These are phyloP conservation scores for Alfaro cultratus DNA, from an alignment of 2,797 vertebrate genomes.

Conservation along the genomic window DNA sequence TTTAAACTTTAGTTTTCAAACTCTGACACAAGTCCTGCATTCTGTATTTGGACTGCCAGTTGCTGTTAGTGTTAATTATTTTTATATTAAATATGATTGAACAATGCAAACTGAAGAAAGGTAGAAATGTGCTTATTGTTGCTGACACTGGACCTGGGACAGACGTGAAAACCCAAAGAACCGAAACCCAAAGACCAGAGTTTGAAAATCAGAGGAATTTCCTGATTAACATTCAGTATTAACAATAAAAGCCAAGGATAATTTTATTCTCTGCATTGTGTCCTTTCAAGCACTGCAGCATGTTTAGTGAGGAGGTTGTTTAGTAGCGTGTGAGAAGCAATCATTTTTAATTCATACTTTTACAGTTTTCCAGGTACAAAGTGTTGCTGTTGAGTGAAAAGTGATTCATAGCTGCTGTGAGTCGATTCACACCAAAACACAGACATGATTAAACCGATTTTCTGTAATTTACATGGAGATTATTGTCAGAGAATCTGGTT, in stretches of 20 bases:
- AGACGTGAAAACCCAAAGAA: not conserved
- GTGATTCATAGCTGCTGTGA: not conserved
- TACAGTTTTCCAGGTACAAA: not conserved
- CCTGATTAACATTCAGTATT: not conserved
- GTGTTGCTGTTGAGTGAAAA: not conserved
- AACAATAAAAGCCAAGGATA: not conserved
- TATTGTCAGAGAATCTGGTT: not conserved
- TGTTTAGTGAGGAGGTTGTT: not conserved
- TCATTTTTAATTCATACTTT: not conserved
- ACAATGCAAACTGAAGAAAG: not conserved
- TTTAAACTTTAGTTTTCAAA: not conserved
- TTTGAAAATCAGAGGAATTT: not conserved
- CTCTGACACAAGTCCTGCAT: not conserved
- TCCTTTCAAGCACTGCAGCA: not conserved
- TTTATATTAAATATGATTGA: not conserved
- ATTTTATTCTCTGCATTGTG: not conserved
- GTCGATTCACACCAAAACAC: no score
- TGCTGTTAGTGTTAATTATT: not conserved
- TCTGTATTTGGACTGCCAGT: not conserved
- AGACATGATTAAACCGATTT: not conserved
- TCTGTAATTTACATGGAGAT: not conserved
- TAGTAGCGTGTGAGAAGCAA: not conserved
- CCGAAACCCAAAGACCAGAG: not conserved
- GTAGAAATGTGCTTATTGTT: not conserved
- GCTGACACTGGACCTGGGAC: not conserved